Base-by-base conservation (phyloP, 2,888 invertebrate species). In the Agriopis leucophaearia region DNA sequence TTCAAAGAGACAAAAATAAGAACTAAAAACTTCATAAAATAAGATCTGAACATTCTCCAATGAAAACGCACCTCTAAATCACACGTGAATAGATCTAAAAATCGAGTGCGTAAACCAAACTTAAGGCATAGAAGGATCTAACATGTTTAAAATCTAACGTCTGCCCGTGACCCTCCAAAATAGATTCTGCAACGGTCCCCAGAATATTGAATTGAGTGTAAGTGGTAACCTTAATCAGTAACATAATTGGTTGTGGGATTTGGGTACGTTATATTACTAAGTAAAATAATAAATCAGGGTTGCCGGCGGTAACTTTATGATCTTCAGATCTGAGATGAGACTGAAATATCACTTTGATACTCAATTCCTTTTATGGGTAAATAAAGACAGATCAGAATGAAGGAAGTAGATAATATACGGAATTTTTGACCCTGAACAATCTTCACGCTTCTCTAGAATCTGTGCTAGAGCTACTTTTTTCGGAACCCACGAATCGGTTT, bases 201-300 rank as follows among this genome's bases (percentile, higher is more conserved):
- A 52, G 62, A 72, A 64, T 74, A 70, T 74, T 70, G 58, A 65
- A 69, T 69, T 62, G 63, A 45, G 60, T 45, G 27, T 48, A 48
- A 64, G 54, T 65, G 67, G 66, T 59, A 62, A 66, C 68, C 69
- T 55, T 55, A 58, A 68, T 64, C 67, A 54, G 47, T 58, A 48
- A 59, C 64, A 16, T 68, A 72, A 74, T 74, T 69, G 66, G 50
- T 64, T 62, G 52, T 54, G 64, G 67, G 58, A 61, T 63, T 62
- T 16, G 62, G 67, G 62, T 54, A 52, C 8, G 60, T 55, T 55
- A 65, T 55, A 60, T 54, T 42, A 65, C 54, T 47, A 44, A 38
- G 27, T 27, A 27, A 27, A 27, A 27, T 27, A 27, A 38, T 8
- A 57, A 62, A 47, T 47, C 38, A 67, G 52, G 58, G 58, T 48